A percentile compares a stretch with the other conserved stretches of the same genome.
phyloP scores from a whole-genome alignment of 1,140 invertebrate species.

The Odontomachus brunneus region DNA sequence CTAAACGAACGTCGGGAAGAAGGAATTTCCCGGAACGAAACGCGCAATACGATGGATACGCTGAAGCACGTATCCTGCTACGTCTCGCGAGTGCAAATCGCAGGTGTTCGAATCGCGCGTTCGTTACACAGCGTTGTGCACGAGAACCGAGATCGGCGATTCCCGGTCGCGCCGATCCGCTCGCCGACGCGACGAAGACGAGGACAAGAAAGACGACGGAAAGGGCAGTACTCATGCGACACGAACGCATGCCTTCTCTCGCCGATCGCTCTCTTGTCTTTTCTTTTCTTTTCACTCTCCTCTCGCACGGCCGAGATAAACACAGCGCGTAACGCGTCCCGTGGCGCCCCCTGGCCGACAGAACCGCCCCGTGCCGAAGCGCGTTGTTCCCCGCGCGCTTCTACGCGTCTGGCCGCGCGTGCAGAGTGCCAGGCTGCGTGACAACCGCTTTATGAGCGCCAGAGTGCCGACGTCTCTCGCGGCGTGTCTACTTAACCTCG shows the following conservation, averaged over 20 bases:
- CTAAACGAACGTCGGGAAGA: no score
- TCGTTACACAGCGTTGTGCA: neutral
- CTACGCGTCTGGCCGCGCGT: slow-evolving; percentile 23
- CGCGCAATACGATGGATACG: no score
- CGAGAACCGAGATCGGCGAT: neutral
- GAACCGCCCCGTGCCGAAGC: slow-evolving; percentile 59
- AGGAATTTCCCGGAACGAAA: no score
- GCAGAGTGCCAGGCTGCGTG: slow-evolving; percentile 52
- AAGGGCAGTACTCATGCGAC: slow-evolving; percentile 41
- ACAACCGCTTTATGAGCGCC: slow-evolving; percentile 52
- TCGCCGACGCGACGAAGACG: neutral
- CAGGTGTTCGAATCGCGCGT: slow-evolving; percentile 9
- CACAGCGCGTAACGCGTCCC: slow-evolving; percentile 63
- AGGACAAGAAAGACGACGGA: neutral
- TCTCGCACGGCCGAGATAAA: slow-evolving; percentile 72
- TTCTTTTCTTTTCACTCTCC: slow-evolving; percentile 13
- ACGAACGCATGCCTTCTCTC: slow-evolving; percentile 54
- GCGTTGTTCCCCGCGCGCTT: slow-evolving; percentile 34
- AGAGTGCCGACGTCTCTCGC: neutral
- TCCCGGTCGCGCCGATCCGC: neutral
- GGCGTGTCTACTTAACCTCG: slow-evolving; percentile 62
- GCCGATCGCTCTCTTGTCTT: neutral
- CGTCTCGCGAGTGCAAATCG: neutral
- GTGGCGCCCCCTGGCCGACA: slow-evolving; percentile 74
- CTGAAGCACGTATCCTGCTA: no score